Conservation (phyloP, 2,113 vertebrate genomes). For the Crotalus helleri region DNA sequence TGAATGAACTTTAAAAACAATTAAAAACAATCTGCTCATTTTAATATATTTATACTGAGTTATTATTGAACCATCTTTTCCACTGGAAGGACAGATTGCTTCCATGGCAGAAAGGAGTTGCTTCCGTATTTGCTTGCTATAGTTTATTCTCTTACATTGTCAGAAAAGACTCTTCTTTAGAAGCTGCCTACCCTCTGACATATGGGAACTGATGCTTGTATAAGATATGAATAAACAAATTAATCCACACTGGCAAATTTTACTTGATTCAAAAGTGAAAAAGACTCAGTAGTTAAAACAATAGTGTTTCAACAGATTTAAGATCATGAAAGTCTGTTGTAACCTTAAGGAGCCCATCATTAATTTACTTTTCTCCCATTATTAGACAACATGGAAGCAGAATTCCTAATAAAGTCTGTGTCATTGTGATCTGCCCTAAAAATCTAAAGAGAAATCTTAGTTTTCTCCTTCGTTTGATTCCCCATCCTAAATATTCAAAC, state of each 20-base stretch:
- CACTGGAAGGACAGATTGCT: neutral
- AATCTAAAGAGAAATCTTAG: neutral
- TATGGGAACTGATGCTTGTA: neutral
- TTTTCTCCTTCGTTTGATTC: neutral
- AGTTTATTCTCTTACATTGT: neutral
- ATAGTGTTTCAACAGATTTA: neutral
- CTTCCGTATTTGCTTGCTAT: neutral
- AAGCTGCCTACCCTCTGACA: neutral
- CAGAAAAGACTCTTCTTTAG: neutral
- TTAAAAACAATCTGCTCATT: neutral
- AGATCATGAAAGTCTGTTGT: neutral
- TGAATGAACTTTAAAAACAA: neutral
- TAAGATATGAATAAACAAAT: neutral
- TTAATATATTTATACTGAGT: neutral
- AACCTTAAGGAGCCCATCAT: neutral
- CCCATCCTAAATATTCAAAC: neutral
- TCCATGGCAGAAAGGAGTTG: neutral
- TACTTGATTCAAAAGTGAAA: neutral
- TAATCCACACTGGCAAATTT: neutral
- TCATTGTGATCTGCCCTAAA: neutral
- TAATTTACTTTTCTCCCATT: neutral
- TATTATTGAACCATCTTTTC: neutral
- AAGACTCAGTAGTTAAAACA: neutral
- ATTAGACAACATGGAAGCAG: neutral
- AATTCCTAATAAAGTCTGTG: neutral